phyloP scores from a whole-genome alignment of 2,888 invertebrate species.

The Alsophila aescularia region DNA sequence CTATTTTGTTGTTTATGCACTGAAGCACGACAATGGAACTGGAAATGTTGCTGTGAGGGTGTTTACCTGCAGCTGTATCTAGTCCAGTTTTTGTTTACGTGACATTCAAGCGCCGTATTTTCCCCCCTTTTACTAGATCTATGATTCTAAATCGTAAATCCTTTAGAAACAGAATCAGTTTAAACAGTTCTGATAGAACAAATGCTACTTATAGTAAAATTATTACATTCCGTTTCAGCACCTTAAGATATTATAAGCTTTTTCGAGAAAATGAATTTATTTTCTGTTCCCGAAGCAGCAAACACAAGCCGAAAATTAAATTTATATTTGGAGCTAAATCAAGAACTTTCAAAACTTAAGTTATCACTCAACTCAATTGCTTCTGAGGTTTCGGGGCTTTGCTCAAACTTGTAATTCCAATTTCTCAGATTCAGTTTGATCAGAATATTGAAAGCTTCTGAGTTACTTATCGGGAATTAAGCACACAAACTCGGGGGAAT shows the following conservation, averaged over 20 bases:
- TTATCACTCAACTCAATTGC: slow-evolving; percentile 13
- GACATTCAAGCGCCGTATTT: too few species aligned
- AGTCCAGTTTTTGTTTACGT: too few species aligned
- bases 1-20: too few species aligned
- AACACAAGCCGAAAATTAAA: slow-evolving; percentile 18
- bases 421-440: slow-evolving; percentile 6
- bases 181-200: background rate
- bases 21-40: too few species aligned
- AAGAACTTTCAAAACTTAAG: slow-evolving; percentile 5
- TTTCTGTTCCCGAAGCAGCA: background rate
- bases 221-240: background rate
- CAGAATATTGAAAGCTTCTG: slow-evolving; percentile 12
- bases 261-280: background rate
- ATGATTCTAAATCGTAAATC: too few species aligned
- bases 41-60: too few species aligned
- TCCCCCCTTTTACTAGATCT: too few species aligned
- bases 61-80: too few species aligned
- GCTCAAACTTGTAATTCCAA: slow-evolving; percentile 1
- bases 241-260: background rate
- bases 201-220: background rate
- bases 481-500: background rate
- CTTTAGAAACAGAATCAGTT: background rate
- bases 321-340: slow-evolving; percentile 7
- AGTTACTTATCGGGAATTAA: slow-evolving; percentile 8
- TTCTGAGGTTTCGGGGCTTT: slow-evolving; percentile 1